Percentiles rank a stretch among this genome's conserved stretches.
Conservation (phyloP, 2,888 invertebrate species). For the Metacarcinus magister region DNA sequence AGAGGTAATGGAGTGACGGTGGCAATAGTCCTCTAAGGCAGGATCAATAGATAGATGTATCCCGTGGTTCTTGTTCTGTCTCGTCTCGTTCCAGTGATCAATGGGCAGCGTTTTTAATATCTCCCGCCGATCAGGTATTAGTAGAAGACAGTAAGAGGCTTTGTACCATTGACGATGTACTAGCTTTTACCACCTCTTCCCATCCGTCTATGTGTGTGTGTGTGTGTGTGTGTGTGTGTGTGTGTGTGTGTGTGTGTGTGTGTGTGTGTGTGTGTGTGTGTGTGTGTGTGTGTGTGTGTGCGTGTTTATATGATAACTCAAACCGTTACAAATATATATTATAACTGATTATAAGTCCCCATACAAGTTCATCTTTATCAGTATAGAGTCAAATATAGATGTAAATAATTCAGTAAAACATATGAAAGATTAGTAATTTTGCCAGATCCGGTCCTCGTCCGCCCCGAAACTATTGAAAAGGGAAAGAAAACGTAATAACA, state of each 20-base stretch:
- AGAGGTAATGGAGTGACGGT: not conserved
- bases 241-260: too few relatives aligned
- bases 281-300: too few relatives aligned
- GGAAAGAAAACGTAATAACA: conserved; percentile 11
- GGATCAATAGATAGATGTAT: not conserved
- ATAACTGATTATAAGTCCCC: not conserved
- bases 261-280: too few relatives aligned
- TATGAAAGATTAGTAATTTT: not conserved
- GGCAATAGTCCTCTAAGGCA: not conserved
- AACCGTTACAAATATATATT: too few relatives aligned
- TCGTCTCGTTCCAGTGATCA: not conserved
- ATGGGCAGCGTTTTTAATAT: not conserved
- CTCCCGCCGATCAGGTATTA: not conserved
- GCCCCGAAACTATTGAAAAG: not conserved
- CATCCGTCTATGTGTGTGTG: not conserved
- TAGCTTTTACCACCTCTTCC: not conserved
- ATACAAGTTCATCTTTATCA: not conserved
- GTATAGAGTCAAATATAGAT: not conserved
- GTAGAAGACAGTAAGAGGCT: not conserved
- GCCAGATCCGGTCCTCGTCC: not conserved
- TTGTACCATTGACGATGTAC: not conserved
- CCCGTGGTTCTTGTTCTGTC: not conserved
- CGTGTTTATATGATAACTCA: too few relatives aligned
- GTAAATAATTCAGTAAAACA: not conserved
- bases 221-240: too few relatives aligned